A percentile compares a stretch with the other conserved stretches of the same genome.
Evolutionary conservation across 2,113 vertebrate species (phyloP).

Genomic region (Plotosus lineatus): DNA sequence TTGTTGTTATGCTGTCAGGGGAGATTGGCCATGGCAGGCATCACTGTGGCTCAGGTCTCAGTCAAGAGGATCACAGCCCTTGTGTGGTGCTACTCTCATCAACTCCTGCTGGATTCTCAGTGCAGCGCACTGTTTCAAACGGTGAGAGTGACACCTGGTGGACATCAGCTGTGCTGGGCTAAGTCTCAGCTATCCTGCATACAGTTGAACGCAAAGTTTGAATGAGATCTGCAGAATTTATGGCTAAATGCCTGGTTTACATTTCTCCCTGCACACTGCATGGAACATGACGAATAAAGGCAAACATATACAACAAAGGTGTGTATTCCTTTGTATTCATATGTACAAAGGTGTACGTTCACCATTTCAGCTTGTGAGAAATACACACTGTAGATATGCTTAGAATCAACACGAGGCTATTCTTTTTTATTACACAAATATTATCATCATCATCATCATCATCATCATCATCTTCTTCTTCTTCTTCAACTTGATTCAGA

Average conservation of each 20-base stretch:
- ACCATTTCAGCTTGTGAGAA: not conserved
- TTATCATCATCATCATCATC: too few relatives aligned
- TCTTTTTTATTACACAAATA: not conserved
- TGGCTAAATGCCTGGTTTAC: not conserved
- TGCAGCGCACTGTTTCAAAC: constrained; percentile 87
- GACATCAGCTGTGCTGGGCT: not conserved
- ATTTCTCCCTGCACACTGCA: not conserved
- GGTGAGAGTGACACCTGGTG: constrained; percentile 68
- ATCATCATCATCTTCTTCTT: too few relatives aligned
- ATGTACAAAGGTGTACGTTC: too few relatives aligned
- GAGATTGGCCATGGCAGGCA: constrained; percentile 87
- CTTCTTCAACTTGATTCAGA: too few relatives aligned
- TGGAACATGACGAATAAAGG: not conserved
- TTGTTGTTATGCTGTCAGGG: constrained; percentile 65
- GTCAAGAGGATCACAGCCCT: constrained; percentile 69
- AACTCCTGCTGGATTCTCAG: constrained; percentile 87
- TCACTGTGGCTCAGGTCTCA: constrained; percentile 81
- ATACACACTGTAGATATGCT: not conserved
- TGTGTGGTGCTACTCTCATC: constrained; percentile 86
- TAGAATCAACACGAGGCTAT: not conserved
- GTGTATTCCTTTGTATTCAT: too few relatives aligned
- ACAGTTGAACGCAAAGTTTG: not conserved
- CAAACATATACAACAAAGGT: too few relatives aligned
- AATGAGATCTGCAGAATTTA: not conserved
- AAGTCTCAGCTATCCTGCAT: not conserved